Conservation (phyloP, 2,888 invertebrate species). For the Amorpha juglandis region DNA sequence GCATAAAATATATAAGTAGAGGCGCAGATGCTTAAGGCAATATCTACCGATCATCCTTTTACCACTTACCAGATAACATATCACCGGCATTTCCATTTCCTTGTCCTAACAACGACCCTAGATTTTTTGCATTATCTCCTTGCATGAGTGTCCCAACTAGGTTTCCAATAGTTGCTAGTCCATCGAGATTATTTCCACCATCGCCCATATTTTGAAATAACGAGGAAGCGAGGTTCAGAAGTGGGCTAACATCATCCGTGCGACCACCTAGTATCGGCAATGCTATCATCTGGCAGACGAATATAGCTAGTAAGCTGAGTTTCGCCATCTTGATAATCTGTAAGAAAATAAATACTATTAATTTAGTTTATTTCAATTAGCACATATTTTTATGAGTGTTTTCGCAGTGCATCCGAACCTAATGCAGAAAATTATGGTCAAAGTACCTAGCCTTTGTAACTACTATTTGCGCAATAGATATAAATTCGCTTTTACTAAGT, state of each 20-base stretch:
- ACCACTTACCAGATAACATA: constrained; percentile 70
- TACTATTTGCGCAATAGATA: no score
- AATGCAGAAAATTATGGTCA: no score
- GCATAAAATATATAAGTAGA: no score
- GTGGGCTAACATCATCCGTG: constrained; percentile 81
- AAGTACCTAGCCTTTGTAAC: no score
- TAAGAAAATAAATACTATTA: constrained; percentile 28
- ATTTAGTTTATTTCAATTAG: no score
- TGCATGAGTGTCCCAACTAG: constrained; percentile 88
- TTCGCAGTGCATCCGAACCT: no score
- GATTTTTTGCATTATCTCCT: constrained; percentile 85
- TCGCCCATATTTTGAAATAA: constrained; percentile 86
- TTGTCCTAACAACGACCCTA: constrained; percentile 70
- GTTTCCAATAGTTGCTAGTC: constrained; percentile 85
- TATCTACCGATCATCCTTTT: background rate
- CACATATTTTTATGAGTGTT: no score
- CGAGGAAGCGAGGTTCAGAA: constrained; percentile 88
- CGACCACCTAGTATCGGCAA: constrained; percentile 59
- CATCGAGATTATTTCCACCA: constrained; percentile 64
- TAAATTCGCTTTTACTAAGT: no score
- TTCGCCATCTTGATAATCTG: constrained; percentile 58
- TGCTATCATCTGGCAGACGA: constrained; percentile 53
- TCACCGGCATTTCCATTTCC: constrained; percentile 70
- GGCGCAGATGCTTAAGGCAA: background rate
- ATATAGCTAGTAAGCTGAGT: constrained; percentile 47